These are phyloP conservation scores for Anas georgica DNA, from an alignment of 2,797 vertebrate genomes.

Conservation along the genomic window DNA sequence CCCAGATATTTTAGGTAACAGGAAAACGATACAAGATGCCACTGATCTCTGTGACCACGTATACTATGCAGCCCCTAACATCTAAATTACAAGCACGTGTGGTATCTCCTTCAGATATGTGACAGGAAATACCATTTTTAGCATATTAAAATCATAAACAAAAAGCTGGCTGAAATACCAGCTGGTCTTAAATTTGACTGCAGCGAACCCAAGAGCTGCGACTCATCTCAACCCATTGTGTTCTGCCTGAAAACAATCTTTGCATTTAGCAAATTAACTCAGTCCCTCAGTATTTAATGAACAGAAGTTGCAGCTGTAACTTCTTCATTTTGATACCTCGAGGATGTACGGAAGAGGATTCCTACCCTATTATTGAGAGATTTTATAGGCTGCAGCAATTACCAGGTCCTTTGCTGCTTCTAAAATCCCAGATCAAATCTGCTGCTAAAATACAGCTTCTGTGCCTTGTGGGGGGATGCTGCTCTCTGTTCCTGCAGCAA, in stretches of 20 bases:
- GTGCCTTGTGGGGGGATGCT: neutral
- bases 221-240: neutral
- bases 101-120: conserved; percentile 30
- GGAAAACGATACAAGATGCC: neutral
- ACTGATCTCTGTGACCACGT: neutral
- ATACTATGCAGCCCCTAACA: neutral
- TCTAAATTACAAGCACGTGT: conserved; percentile 66
- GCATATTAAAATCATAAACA: conserved; percentile 20
- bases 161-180: neutral
- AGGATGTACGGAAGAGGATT: neutral
- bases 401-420: neutral
- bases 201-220: neutral
- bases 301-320: neutral
- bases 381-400: neutral
- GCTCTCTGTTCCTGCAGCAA: neutral
- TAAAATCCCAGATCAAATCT: conserved; percentile 30
- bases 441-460: neutral
- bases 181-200: neutral
- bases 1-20: neutral
- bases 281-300: neutral
- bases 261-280: neutral
- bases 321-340: neutral
- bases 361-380: neutral
- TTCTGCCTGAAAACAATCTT: neutral
- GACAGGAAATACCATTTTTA: conserved; percentile 71